Evolutionary conservation across 1,140 invertebrate genomes (phyloP).

Genomic region (Nasonia giraulti): DNA sequence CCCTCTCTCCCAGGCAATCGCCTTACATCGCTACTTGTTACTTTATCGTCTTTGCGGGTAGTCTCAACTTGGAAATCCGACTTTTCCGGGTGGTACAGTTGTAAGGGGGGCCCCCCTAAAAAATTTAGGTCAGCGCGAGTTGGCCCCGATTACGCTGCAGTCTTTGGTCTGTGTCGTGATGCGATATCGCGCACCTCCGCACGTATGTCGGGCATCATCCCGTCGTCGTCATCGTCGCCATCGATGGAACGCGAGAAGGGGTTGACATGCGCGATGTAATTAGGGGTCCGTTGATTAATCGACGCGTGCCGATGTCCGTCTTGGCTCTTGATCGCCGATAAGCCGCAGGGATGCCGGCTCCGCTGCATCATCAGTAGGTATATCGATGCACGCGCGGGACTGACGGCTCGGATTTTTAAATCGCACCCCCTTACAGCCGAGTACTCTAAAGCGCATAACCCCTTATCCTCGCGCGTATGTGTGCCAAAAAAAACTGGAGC

Average conservation of each 20-base stretch:
- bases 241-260: not conserved
- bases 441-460: too few relatives aligned
- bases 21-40: slow-evolving; percentile 33
- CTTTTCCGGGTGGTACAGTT: not conserved
- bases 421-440: too few relatives aligned
- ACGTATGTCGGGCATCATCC: not conserved
- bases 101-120: not conserved
- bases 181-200: not conserved
- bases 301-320: not conserved
- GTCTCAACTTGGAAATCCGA: slow-evolving; percentile 2
- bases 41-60: slow-evolving; percentile 8
- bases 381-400: not conserved
- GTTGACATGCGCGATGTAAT: not conserved
- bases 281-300: not conserved
- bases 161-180: not conserved
- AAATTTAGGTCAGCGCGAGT: not conserved
- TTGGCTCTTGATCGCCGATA: not conserved
- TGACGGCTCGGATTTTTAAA: too few relatives aligned
- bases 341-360: not conserved
- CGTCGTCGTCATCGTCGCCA: not conserved
- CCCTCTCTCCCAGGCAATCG: not conserved
- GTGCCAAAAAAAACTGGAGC: too few relatives aligned
- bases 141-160: not conserved
- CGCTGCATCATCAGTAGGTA: too few relatives aligned
- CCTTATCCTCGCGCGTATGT: too few relatives aligned